These are phyloP conservation scores for Platyrinchus mystaceus DNA, from an alignment of 2,797 vertebrate genomes.

Conservation along the genomic window DNA sequence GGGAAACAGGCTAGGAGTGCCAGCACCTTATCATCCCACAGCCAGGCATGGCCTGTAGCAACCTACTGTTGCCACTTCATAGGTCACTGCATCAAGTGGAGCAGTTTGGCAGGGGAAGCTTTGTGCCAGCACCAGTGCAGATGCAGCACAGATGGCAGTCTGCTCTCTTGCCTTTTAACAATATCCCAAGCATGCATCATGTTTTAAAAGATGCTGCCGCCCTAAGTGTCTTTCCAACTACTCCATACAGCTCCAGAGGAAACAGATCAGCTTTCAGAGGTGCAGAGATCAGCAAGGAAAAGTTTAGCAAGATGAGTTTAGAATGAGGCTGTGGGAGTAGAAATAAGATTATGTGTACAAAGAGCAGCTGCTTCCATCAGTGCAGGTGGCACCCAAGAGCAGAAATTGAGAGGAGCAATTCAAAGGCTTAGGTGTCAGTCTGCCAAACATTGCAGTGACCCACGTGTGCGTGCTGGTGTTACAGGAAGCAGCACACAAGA, in stretches of 20 bases:
- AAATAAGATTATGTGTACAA: neutral
- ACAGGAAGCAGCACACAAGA: neutral
- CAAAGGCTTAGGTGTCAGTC: neutral
- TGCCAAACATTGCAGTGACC: neutral
- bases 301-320: neutral
- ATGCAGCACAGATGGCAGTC: neutral
- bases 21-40: neutral
- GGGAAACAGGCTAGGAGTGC: neutral
- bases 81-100: neutral
- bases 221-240: neutral
- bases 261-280: neutral
- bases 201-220: neutral
- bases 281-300: neutral
- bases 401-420: neutral
- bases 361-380: neutral
- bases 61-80: neutral
- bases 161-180: neutral
- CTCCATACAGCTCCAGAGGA: neutral
- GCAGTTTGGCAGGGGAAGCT: neutral
- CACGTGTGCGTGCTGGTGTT: fast-evolving
- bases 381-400: neutral
- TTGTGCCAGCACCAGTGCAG: neutral
- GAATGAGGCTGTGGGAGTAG: neutral
- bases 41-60: fast-evolving
- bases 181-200: neutral